Evolutionary conservation across 2,113 vertebrate genomes (phyloP), one percentile per base, ranked within the genome.

Genomic region (Hyla sarda): DNA sequence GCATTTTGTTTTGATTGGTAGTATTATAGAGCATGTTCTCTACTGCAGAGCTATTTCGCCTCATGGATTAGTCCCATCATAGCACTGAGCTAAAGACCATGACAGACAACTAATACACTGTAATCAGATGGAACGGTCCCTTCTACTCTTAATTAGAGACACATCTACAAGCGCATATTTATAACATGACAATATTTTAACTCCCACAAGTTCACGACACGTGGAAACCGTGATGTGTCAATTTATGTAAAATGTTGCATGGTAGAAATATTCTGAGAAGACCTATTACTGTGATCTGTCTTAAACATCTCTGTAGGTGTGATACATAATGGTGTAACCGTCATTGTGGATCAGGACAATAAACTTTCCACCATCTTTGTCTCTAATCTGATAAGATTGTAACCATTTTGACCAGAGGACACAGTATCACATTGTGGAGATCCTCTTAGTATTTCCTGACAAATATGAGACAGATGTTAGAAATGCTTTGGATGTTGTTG

Each of bases 331-430:
- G 45, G 76, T 73, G 60, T 79, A 28, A 60, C 56, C 65, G 21
- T 48, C 78, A 37, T 56, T 17, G 37, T 28, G 8, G 32, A 16
- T 78, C 73, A 72, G 37, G 50, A 34, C 34, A 72, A 16, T 41
- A 28, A 56, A 81, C 76, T 56, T 41, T 47, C 12, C 65, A 72
- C 71, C 76, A 81, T 60, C 62, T 86, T 30, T 67, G 34, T 37
- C 37, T 71, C 34, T 30, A 23, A 72, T 85, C 62, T 85, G 75
- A 81, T 79, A 81, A 67, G 65, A 86, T 86, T 80, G 73, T 47
- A 34, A 48, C 65, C 13, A 34, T 45, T 56, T 80, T 23, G 34
- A 52, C 62, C 30, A 76, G 75, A 76, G 72, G 72, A 58, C 84
- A 28, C 75, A 16, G 84, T 56, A 86, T 86, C 50, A 78, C 14